Base-by-base conservation (phyloP, 2,888 invertebrate genomes). In the Yponomeuta evonymella region DNA sequence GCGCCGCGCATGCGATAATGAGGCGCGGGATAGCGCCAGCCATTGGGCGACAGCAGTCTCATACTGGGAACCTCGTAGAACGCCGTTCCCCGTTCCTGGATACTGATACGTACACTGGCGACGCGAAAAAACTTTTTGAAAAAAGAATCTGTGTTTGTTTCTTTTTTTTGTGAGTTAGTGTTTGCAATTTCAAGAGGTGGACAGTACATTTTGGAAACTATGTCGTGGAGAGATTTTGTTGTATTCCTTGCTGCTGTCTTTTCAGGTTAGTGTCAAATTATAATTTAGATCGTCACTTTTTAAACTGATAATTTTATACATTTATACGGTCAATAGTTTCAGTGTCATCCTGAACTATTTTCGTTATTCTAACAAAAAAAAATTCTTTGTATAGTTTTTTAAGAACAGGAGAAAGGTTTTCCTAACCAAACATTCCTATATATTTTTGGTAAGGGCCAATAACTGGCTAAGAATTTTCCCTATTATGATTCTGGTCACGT, bases 1-100 rank as follows among this genome's bases (percentile, higher is more conserved):
- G 58, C 15, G 12, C 72, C 88, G 87, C 88, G 87, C 87, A 87
- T 87, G 88, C 88, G 88, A 84, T 48, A 82, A 80, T 79, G 82
- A 76, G 82, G 82, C 83, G 83, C 77, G 77, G 72, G 76, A 77
- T 78, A 76, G 76, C 77, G 75, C 75, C 75, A 12, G 72, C 76
- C 76, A 76, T 58, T 58, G 78, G 77, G 77, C 73, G 77, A 74
- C 79, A 75, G 80, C 83, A 87, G 87, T 87, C 76, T 76, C 76
- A 77, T 74, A 76, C 71, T 76, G 76, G 81, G 79, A 77, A 76
- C 78, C 80, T 75, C 76, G 77, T 74, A 77, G 80, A 72, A 79
- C 79, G 82, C 75, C 84, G 86, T 79, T 75, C 79, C 76, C 69
- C 74, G 74, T 70, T 74, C 72, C 70, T 73, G 70, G 23, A 30